A percentile compares a stretch with the other conserved stretches of the same genome.
Evolutionary conservation across 2,888 invertebrate genomes (phyloP).

Genomic region (Pollenia angustigena): DNA sequence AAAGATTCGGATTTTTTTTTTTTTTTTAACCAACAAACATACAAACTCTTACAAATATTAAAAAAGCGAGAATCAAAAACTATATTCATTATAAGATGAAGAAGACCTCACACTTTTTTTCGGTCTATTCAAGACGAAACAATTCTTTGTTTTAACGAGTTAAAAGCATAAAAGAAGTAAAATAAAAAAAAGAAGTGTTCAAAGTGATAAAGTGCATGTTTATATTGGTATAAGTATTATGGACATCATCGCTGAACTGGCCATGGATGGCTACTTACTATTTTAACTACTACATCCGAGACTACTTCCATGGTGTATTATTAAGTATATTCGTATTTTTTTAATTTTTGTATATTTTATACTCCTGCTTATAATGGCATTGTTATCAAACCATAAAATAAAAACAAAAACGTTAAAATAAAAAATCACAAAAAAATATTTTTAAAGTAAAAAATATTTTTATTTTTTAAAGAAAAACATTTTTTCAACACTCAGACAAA

Average conservation of each 20-base stretch:
- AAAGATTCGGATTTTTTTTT: slow-evolving; percentile 61
- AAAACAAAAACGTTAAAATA: slow-evolving; percentile 47
- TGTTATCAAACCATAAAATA: slow-evolving; percentile 78
- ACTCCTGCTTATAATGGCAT: slow-evolving; percentile 82
- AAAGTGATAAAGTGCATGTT: slow-evolving; percentile 60
- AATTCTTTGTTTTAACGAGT: slow-evolving; percentile 50
- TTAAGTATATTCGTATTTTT: slow-evolving; percentile 41
- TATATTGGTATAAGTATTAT: slow-evolving; percentile 47
- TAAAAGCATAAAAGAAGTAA: slow-evolving; percentile 14
- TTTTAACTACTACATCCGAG: slow-evolving; percentile 1
- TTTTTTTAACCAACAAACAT: slow-evolving; percentile 30
- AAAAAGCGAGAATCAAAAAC: slow-evolving; percentile 14
- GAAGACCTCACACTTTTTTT: slow-evolving; percentile 67
- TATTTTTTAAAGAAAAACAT: slow-evolving; percentile 42
- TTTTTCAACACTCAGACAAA: slow-evolving; percentile 34
- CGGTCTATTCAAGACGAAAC: background rate
- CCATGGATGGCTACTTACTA: slow-evolving; percentile 37
- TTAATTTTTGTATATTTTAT: slow-evolving; percentile 68
- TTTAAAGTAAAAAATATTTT: background rate
- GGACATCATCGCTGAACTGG: slow-evolving; percentile 42
- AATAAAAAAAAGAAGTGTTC: slow-evolving; percentile 27
- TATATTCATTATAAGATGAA: slow-evolving; percentile 64
- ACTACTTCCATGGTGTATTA: slow-evolving; percentile 41
- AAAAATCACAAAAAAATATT: slow-evolving; percentile 51
- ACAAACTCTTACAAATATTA: background rate